These are phyloP conservation scores for Nycticryphes semicollaris DNA, from an alignment of 2,113 vertebrate species.

Conservation along the genomic window DNA sequence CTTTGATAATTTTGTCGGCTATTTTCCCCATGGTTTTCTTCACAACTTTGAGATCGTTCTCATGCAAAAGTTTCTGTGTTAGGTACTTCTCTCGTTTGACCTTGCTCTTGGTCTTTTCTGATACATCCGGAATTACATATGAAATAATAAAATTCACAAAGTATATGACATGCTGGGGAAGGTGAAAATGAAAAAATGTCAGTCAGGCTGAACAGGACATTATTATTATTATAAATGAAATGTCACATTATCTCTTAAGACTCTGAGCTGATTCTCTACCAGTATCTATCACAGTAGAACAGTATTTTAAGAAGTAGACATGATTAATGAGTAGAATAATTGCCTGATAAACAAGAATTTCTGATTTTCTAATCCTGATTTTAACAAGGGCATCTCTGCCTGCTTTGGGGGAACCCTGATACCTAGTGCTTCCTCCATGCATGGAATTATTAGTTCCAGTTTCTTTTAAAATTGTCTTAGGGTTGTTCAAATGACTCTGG, in stretches of 20 bases:
- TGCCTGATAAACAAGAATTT: not conserved
- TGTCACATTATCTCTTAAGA: not conserved
- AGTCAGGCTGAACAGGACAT: not conserved
- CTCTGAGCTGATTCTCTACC: not conserved
- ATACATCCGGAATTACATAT: constrained; percentile 88
- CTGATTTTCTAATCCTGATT: not conserved
- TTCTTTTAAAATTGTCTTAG: not conserved
- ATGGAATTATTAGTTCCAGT: not conserved
- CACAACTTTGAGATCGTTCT: constrained; percentile 83
- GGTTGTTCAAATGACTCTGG: not conserved
- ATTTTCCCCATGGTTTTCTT: constrained; percentile 74
- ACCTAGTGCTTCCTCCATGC: not conserved
- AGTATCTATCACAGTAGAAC: not conserved
- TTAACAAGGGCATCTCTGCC: not conserved
- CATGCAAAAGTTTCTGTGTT: constrained; percentile 88
- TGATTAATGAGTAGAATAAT: not conserved
- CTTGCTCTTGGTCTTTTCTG: constrained; percentile 84
- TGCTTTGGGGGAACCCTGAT: not conserved
- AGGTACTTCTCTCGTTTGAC: constrained; percentile 92
- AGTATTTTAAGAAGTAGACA: not conserved
- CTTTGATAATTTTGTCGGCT: constrained; percentile 23
- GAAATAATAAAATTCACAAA: constrained; percentile 90
- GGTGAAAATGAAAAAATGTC: constrained; percentile 22
- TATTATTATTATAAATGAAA: not conserved
- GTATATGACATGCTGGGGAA: constrained; percentile 89